A percentile compares a stretch with the other conserved stretches of the same genome.
These are phyloP conservation scores for Rhopalosiphum maidis DNA, from an alignment of 1,140 invertebrate genomes.

Conservation along the genomic window DNA sequence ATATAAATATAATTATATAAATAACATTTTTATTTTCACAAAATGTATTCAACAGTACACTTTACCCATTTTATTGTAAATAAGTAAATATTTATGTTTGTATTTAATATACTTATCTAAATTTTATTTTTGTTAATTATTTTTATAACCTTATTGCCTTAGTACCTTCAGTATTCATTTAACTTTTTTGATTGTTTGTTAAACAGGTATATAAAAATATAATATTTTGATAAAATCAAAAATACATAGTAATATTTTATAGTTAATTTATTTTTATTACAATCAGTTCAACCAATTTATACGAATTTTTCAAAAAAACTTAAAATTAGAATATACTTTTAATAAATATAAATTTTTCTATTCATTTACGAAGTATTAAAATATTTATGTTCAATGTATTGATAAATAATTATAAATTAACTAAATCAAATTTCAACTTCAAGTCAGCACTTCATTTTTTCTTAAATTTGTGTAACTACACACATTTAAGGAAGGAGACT, in stretches of 20 bases:
- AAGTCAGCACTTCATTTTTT: background rate
- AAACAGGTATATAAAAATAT: background rate
- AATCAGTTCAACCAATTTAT: background rate
- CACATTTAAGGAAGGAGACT: background rate
- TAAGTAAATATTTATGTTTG: background rate
- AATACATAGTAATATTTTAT: background rate
- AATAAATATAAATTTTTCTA: background rate
- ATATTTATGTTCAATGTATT: too few relatives aligned
- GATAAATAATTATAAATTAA: background rate
- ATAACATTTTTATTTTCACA: background rate
- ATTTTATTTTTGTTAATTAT: background rate
- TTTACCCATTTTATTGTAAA: background rate
- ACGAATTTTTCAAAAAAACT: background rate
- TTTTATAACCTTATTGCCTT: background rate
- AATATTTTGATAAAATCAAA: background rate
- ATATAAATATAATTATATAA: too few relatives aligned
- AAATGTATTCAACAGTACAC: background rate
- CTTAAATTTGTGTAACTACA: background rate
- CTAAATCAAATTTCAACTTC: background rate
- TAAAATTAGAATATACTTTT: background rate
- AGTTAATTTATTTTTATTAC: background rate
- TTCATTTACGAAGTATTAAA: too few relatives aligned
- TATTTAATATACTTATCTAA: background rate
- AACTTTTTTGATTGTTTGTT: background rate
- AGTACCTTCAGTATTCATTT: background rate